Percentiles rank a stretch among this genome's conserved stretches.
Conservation (phyloP, 2,113 vertebrate genomes). For the Scolopax mira region DNA sequence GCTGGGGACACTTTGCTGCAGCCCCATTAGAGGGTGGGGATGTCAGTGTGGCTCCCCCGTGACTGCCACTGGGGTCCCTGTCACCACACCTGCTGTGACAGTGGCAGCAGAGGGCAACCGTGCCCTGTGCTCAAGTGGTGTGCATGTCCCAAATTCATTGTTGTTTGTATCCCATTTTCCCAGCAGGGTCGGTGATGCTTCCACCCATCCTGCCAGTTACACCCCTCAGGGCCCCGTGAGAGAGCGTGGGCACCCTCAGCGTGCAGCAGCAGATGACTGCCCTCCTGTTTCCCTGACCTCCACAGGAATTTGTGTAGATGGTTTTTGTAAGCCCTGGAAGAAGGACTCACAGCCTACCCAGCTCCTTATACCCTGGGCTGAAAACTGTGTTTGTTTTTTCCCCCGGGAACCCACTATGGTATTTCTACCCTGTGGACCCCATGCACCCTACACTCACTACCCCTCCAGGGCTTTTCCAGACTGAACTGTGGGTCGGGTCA, state of each 20-base stretch:
- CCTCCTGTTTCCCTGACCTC: neutral
- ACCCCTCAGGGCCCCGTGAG: fast-evolving
- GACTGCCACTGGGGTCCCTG: neutral
- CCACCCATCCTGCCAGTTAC: neutral
- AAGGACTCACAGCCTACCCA: neutral
- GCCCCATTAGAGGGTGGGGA: too few relatives aligned
- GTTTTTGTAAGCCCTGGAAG: neutral
- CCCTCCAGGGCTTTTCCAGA: neutral
- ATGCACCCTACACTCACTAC: fast-evolving
- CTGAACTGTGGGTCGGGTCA: fast-evolving
- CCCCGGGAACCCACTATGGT: fast-evolving
- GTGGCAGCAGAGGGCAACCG: fast-evolving
- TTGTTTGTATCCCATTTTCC: neutral
- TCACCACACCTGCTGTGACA: fast-evolving
- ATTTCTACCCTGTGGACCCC: fast-evolving
- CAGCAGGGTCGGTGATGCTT: neutral
- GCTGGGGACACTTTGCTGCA: neutral
- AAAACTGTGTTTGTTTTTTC: fast-evolving
- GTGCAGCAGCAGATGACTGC: fast-evolving
- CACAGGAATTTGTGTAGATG: fast-evolving
- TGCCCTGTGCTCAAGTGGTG: fast-evolving
- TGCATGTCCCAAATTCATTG: neutral
- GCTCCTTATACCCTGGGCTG: fast-evolving
- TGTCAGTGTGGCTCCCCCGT: fast-evolving
- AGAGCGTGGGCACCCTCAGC: fast-evolving